Evolutionary conservation across 2,797 vertebrate genomes (phyloP), one percentile per base, ranked within the genome.

Genomic region (Spinibarbus caldwelli): DNA sequence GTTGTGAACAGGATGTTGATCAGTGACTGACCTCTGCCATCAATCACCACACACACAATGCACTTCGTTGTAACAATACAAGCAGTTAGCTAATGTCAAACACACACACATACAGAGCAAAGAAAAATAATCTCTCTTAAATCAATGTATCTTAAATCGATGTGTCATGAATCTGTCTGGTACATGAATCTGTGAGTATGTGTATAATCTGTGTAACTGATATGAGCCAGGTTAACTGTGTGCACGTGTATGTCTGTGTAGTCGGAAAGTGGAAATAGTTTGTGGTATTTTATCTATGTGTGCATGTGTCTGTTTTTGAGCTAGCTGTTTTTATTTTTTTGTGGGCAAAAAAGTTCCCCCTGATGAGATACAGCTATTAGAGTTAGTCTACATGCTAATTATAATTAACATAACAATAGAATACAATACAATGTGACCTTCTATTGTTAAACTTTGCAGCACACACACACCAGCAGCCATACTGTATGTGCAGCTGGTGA

Each of bases 31-130:
- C 89, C 64, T 85, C 52, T 86, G 84, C 89, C 91, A 93, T 93
- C 93, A 90, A 86, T 93, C 91, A 92, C 62, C 87, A 85, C 70
- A 59, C 86, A 90, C 87, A 93, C 92, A 94, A 94, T 92, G 90
- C 88, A 77, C 80, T 88, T 81, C 80, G 88, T 54, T 57, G n/a
- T 67, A 89, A 92, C 90, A 93, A 89, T 90, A 70, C 79, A 68
- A 88, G 72, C 79, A 78, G 90, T 88, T 70, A 87, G 85, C 80
- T 78, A 70, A 86, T 83, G 70, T 78, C 80, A 72, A 75, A 80
- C 47, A 54, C 29, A 77, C 36, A 79, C 41, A 86, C 31, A 73
- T 2, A 43, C 36, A 76, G 8, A 76, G 15, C 29, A 14, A 47
- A 76, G 10, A 23, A 49, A 62, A 41, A 71, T 23, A 41, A 47